Evolutionary conservation across 2,797 vertebrate species (phyloP).

Genomic region (Rhadinocentrus ornatus): DNA sequence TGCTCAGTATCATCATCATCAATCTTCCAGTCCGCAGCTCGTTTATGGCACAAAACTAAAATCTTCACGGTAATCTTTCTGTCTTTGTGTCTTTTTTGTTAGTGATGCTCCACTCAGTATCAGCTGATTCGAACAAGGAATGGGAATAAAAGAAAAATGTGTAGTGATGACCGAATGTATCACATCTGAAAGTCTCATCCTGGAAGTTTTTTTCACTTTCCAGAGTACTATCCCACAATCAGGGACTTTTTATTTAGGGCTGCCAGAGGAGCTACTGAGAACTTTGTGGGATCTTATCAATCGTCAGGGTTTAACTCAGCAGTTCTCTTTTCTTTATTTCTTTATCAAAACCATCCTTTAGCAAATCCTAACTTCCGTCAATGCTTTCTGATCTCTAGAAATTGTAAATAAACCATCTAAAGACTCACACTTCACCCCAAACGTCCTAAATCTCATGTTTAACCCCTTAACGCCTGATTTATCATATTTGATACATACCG

Average conservation of each 20-base stretch:
- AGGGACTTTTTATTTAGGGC: background rate
- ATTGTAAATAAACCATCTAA: background rate
- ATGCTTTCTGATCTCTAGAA: background rate
- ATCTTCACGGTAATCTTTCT: constrained; percentile 36
- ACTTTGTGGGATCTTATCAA: background rate
- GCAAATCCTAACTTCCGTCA: background rate
- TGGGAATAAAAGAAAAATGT: no score
- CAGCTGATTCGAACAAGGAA: constrained; percentile 10
- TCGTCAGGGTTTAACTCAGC: background rate
- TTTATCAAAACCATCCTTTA: background rate
- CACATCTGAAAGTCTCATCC: no score
- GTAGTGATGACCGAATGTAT: no score
- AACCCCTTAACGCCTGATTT: no score
- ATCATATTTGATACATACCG: no score
- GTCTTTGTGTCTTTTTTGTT: constrained; percentile 16
- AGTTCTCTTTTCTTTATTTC: background rate
- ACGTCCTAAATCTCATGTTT: background rate
- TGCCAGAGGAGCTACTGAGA: no score
- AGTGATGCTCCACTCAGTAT: constrained; percentile 64
- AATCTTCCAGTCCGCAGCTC: constrained; percentile 46
- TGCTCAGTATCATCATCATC: constrained; percentile 69
- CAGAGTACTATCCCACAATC: background rate
- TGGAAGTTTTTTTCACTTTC: no score
- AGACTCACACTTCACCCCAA: constrained; percentile 1
- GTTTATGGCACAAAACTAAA: constrained; percentile 70